These are phyloP conservation scores for Trissonchulus sp. DNA, from an alignment of 2,888 invertebrate genomes.

Conservation along the genomic window DNA sequence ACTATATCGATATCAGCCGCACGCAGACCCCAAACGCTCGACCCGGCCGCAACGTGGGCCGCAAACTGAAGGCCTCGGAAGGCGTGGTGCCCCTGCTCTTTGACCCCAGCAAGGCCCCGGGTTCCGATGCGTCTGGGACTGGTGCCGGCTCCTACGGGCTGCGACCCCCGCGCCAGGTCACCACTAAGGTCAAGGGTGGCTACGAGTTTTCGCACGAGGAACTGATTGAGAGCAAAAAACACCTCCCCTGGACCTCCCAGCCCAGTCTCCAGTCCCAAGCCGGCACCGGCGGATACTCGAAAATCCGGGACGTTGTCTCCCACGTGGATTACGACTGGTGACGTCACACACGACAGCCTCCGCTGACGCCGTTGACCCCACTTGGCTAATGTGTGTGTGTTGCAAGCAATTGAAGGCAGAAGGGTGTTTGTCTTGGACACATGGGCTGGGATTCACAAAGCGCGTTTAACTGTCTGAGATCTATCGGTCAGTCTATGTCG, in stretches of 20 bases:
- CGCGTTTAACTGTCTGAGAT: too few relatives aligned
- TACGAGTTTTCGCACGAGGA: conserved; percentile 21
- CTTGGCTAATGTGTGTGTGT: too few relatives aligned
- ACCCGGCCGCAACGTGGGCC: background rate
- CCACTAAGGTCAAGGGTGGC: conserved; percentile 25
- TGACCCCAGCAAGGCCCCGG: background rate
- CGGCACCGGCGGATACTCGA: conserved; percentile 29
- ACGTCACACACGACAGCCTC: too few relatives aligned
- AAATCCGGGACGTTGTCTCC: conserved; percentile 27
- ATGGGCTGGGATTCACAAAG: too few relatives aligned
- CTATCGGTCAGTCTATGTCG: too few relatives aligned
- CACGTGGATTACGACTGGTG: conserved; percentile 21
- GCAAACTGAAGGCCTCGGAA: conserved; percentile 15
- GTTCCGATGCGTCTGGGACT: conserved; percentile 22
- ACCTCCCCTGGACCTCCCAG: conserved; percentile 26
- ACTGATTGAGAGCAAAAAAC: conserved; percentile 22
- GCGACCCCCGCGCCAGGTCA: conserved; percentile 24
- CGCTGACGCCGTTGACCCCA: too few relatives aligned
- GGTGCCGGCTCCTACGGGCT: conserved; percentile 25
- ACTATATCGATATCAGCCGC: conserved; percentile 23
- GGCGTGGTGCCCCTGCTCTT: conserved; percentile 26
- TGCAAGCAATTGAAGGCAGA: too few relatives aligned
- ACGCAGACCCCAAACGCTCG: conserved; percentile 27
- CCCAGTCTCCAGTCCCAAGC: conserved; percentile 20
- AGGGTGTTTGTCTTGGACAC: too few relatives aligned